Base-by-base conservation (phyloP, 2,113 vertebrate species). In the Microcebus ravelobensis region DNA sequence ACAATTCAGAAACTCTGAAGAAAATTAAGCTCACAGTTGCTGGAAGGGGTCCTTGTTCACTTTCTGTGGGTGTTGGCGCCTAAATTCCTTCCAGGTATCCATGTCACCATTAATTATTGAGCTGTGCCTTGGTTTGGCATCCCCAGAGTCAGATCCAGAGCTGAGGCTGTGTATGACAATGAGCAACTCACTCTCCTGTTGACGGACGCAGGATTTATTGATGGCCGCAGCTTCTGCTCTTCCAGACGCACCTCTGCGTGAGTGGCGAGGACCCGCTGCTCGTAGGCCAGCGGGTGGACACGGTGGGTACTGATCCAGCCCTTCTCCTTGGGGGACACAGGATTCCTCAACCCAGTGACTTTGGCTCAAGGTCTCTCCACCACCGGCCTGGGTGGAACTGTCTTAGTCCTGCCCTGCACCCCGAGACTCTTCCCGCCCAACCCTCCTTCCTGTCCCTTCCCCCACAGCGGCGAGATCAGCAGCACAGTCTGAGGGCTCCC, bases 241-340 rank as follows among this genome's bases (percentile, higher is more conserved):
- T 87, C 23, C 9, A 48, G 36, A 21, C 3, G 7, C 1, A 9
- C 17, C 0, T 71, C 2, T 27, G 0, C 0, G 0, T 59, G 11
- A 39, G 10, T 6, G 55, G 48, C 4, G 13, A 31, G 23, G 3
- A 6, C 61, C 2, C 11, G 2, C 5, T 52, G 42, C 6, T 88
- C 17, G 0, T 10, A 1, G 31, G 39, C 34, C 13, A 34, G 50
- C 2, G 0, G 6, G 10, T 39, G 31, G 25, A 55, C 79, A 34
- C 36, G 7, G 23, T 0, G 9, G 59, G 6, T 2, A 52, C 21
- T 11, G 8, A 21, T 5, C 3, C 25, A 50, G 9, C 4, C 12
- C 48, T 13, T 90, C 80, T 15, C 34, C n/a, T 21, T 8, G 0
- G 31, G n/a, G 25, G 20, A 20, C 13, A 10, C 0, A 0, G 12